phyloP scores from a whole-genome alignment of 2,797 vertebrate species.

The Gallinago solitaria region DNA sequence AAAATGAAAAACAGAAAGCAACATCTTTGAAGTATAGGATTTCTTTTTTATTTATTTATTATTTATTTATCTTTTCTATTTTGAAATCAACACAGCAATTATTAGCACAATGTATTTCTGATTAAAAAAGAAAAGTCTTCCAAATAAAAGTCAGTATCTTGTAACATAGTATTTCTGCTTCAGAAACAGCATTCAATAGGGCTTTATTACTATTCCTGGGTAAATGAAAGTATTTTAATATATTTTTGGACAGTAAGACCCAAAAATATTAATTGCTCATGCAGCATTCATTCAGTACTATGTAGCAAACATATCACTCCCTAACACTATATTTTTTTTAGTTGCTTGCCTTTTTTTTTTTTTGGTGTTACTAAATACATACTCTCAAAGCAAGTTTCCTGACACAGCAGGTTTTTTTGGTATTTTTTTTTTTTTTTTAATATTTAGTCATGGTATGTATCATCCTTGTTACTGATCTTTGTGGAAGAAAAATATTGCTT shows the following conservation, averaged over 20 bases:
- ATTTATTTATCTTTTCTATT: background rate
- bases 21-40: background rate
- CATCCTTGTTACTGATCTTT: background rate
- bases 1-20: background rate
- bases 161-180: background rate
- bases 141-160: background rate
- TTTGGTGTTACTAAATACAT: background rate
- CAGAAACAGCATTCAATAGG: background rate
- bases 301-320: background rate
- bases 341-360: background rate
- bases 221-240: background rate
- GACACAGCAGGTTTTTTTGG: background rate
- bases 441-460: background rate
- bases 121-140: background rate
- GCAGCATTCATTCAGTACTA: background rate
- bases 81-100: background rate
- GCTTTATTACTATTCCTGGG: background rate
- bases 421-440: background rate
- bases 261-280: background rate
- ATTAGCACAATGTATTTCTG: background rate
- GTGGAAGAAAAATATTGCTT: background rate
- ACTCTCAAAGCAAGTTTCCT: background rate
- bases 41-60: background rate
- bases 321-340: background rate
- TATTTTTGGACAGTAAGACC: background rate